Evolutionary conservation across 2,888 invertebrate species (phyloP), one percentile per base, ranked within the genome.

Genomic region (Eupithecia inturbata): DNA sequence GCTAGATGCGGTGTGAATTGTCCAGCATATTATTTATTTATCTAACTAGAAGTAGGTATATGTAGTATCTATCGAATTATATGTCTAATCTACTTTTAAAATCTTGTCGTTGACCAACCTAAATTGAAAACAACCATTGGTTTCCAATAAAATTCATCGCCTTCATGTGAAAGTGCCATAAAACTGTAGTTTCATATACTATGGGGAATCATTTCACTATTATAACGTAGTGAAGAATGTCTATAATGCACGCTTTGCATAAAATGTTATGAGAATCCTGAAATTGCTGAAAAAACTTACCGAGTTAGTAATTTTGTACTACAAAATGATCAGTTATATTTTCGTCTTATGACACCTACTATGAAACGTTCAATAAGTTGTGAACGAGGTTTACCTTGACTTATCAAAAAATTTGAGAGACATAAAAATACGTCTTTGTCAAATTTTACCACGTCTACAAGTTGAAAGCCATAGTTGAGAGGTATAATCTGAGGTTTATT

Each of bases 231-330:
- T 70, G 67, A 74, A 77, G 80, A 80, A 83, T 83, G 80, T 78
- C 74, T 75, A 75, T 77, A 71, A 79, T 80, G 76, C 77, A 71
- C 74, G 71, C 77, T 80, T 79, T 74, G 77, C 74, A 72, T 77
- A 73, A 79, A 80, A 83, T 74, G 72, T 79, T 79, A 80, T 80
- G 77, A 81, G 80, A 79, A 80, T 82, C 80, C 74, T 80, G 78
- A 78, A 80, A 82, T 78, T 68, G 67, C 70, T 39, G 63, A 26
- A 57, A 49, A 57, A 26, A 53, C 22, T 22, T 57, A 14, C 3
- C 57, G 22, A 10, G 45, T 53, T 53, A 22, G 10, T 53, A 53
- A 53, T 53, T 4, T 22, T 22, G 49, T 53, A 53, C n/a, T 0
- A 22, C n/a, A 53, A 53, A 53, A 53, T 10, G n/a, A 53, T 53